Evolutionary conservation across 2,113 vertebrate species (phyloP).

Genomic region (Chionis minor): DNA sequence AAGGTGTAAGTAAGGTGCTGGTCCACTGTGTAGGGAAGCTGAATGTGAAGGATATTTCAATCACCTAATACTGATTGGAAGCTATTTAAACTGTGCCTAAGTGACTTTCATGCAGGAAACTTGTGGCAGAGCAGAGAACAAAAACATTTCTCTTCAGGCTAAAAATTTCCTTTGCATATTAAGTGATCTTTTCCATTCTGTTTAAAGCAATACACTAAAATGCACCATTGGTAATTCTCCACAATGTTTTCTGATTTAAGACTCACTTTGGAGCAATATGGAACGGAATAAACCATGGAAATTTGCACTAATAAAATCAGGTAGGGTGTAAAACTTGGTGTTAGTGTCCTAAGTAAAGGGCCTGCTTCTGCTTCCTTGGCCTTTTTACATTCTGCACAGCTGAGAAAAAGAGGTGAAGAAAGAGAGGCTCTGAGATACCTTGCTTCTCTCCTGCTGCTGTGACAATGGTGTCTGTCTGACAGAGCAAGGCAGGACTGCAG

Average conservation of each 20-base stretch:
- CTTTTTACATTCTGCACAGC: not conserved
- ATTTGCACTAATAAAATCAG: constrained; percentile 32
- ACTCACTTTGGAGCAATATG: constrained; percentile 37
- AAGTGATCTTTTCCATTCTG: constrained; percentile 36
- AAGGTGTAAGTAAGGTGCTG: not conserved
- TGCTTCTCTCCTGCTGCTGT: not conserved
- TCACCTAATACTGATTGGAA: not conserved
- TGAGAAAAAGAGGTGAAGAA: not conserved
- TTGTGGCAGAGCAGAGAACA: not conserved
- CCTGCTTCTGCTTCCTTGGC: not conserved
- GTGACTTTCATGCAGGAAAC: not conserved
- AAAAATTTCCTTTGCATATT: constrained; percentile 42
- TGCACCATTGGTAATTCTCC: constrained; percentile 10
- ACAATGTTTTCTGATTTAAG: constrained; percentile 47
- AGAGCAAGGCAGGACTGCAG: not conserved
- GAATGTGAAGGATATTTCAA: not conserved
- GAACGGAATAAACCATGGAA: constrained; percentile 35
- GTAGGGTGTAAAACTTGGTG: not conserved
- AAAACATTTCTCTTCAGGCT: constrained; percentile 29
- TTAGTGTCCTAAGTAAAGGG: constrained; percentile 2
- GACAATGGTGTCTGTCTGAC: not conserved
- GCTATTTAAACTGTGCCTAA: not conserved
- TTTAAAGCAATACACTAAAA: constrained; percentile 57
- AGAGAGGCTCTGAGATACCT: not conserved
- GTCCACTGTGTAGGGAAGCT: not conserved